Evolutionary conservation across 2,888 invertebrate species (phyloP).

Genomic region (Alloscopus bannaensis): DNA sequence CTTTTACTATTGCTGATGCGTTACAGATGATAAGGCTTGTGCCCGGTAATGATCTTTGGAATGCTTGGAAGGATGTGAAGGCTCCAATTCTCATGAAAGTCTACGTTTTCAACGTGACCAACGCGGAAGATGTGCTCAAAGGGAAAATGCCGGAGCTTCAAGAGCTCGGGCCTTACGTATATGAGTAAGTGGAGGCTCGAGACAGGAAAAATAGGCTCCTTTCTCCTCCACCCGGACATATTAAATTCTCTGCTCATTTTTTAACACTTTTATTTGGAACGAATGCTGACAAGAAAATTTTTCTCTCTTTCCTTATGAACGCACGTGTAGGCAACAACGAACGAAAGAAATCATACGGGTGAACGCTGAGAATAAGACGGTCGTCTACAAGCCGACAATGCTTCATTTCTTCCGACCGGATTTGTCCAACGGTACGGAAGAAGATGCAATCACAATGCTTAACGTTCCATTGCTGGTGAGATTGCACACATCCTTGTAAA

Average conservation of each 20-base stretch:
- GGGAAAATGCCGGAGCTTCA: conserved; percentile 57
- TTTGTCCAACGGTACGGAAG: conserved; percentile 61
- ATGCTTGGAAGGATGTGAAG: conserved; percentile 53
- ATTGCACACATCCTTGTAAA: too few relatives aligned
- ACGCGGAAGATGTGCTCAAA: conserved; percentile 54
- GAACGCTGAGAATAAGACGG: conserved; percentile 46
- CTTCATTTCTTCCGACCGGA: conserved; percentile 60
- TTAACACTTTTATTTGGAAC: conserved; percentile 3
- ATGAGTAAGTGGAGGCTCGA: conserved; percentile 51
- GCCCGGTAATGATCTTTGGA: conserved; percentile 63
- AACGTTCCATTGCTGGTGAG: conserved; percentile 57
- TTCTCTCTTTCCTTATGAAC: too few relatives aligned
- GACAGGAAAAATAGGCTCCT: not conserved
- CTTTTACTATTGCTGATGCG: not conserved
- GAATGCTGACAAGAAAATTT: conserved; percentile 1
- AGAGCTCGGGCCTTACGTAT: conserved; percentile 66
- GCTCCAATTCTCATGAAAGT: conserved; percentile 52
- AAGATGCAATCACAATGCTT: conserved; percentile 54
- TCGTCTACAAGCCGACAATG: conserved; percentile 38
- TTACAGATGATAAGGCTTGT: conserved; percentile 56
- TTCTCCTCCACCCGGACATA: conserved; percentile 1
- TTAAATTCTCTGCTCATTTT: conserved; percentile 25
- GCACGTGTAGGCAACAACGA: conserved; percentile 51
- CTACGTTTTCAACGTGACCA: conserved; percentile 64
- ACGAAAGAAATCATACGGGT: conserved; percentile 29